These are phyloP conservation scores for Cheilosia pagana DNA, from an alignment of 2,888 invertebrate species.

Conservation along the genomic window DNA sequence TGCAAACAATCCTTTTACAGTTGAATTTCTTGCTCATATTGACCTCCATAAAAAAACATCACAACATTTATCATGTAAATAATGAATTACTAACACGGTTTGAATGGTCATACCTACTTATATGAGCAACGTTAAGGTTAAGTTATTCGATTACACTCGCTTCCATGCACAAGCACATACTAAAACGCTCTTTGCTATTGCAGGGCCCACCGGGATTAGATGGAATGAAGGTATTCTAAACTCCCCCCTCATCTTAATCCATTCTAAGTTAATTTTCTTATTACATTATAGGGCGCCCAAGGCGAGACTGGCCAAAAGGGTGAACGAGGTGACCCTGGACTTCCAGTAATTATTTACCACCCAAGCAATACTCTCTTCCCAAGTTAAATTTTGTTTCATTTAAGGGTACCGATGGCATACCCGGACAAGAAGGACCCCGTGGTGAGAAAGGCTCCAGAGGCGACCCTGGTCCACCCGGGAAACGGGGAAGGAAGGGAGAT, in stretches of 20 bases:
- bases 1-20: too few relatives aligned
- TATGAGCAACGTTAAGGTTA: slow-evolving; percentile 16
- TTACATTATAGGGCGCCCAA: slow-evolving; percentile 90
- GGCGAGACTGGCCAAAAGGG: slow-evolving; percentile 96
- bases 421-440: slow-evolving; percentile 95
- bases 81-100: slow-evolving; percentile 14
- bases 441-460: slow-evolving; percentile 95
- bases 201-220: slow-evolving; percentile 97
- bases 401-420: slow-evolving; percentile 96
- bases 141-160: slow-evolving; percentile 16
- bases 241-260: slow-evolving; percentile 70
- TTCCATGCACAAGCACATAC: slow-evolving; percentile 65
- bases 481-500: slow-evolving; percentile 95
- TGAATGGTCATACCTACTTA: not conserved
- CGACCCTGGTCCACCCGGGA: slow-evolving; percentile 90
- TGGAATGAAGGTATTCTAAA: slow-evolving; percentile 93
- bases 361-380: slow-evolving; percentile 58
- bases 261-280: slow-evolving; percentile 31
- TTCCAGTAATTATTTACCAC: slow-evolving; percentile 89
- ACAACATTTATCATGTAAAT: not conserved
- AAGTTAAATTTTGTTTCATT: slow-evolving; percentile 66
- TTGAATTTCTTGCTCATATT: too few relatives aligned
- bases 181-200: slow-evolving; percentile 62
- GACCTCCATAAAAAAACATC: not conserved
- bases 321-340: slow-evolving; percentile 95